A percentile compares a stretch with the other conserved stretches of the same genome.
Evolutionary conservation across 1,140 invertebrate genomes (phyloP).

Genomic region (Palaemon carinicauda): DNA sequence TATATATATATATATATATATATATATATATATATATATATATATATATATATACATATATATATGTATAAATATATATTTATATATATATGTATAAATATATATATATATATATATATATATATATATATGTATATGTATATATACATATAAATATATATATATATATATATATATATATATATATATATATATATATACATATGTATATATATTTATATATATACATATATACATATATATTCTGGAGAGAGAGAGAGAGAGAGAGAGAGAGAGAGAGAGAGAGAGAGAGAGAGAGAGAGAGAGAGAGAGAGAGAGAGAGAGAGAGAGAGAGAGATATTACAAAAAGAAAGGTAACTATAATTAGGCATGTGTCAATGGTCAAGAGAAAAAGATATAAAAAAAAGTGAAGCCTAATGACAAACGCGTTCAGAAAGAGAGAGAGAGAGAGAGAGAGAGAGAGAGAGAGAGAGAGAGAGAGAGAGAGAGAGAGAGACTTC

Average conservation of each 20-base stretch:
- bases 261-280: too few species aligned
- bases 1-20: background rate
- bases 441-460: background rate
- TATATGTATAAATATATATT: background rate
- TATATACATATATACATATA: background rate
- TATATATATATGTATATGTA: background rate
- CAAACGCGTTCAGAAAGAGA: too few species aligned
- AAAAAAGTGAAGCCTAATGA: too few species aligned
- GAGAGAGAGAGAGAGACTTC: background rate
- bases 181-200: background rate
- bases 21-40: background rate
- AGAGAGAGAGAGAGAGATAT: background rate
- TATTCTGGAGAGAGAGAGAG: too few species aligned
- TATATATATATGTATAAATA: background rate
- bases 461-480: background rate
- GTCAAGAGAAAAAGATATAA: too few species aligned
- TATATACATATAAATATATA: background rate
- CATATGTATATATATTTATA: background rate
- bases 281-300: too few species aligned
- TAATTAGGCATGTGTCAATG: too few species aligned
- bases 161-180: background rate
- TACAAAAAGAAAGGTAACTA: too few species aligned
- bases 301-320: background rate
- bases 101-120: slow-evolving; percentile 8
- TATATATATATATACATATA: background rate